Base-by-base conservation (phyloP, 2,888 invertebrate genomes). In the Scelioninae gen. 1 region DNA sequence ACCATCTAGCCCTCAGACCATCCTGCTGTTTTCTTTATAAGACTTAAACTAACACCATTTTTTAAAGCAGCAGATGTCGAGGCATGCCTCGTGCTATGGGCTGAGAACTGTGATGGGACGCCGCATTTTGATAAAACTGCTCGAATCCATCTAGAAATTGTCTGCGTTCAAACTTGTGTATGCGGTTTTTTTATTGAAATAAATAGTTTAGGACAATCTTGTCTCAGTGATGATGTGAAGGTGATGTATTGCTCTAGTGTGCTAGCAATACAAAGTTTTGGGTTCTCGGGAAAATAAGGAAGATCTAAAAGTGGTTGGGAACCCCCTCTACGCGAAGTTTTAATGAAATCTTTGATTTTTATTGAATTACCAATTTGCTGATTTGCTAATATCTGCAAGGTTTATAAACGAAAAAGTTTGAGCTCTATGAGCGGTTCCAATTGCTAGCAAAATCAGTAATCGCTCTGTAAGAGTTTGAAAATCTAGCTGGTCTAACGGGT, bases 281-380 rank as follows among this genome's bases (percentile, higher is more conserved):
- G 45, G 11, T 69, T 69, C 16, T 69, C 7, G 15, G n/a, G 16
- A 7, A 56, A 69, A 15, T 10, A 69, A 15, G 68, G 68, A 8
- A 38, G 29, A 16, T 56, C 34, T 34, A 56, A 23, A 6, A 69
- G 13, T 23, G 71, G 71, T 49, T 71, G 71, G 15, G 49, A 40
- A 8, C 40, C 60, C 4, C 60, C 60, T 15, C 16, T 58, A 40
- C 51, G 71, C 0, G 60, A 58, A 9, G 40, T 76, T 11, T 76
- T 74, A 43, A 76, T 38, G 4, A 23, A 38, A 11, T 8, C 8
- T 11, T 66, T 8, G 38, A 10, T 51, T 38, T 32, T 49, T 9
- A 60, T 45, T 2, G 10, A 23, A 7, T n/a, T 49, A 71, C 4
- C 58, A 47, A 8, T 16, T 23, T 0, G 0, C 9, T 1, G 68